Percentiles rank a stretch among this genome's conserved stretches.
Evolutionary conservation across 2,113 vertebrate species (phyloP).

Genomic region (Dasyprocta punctata): DNA sequence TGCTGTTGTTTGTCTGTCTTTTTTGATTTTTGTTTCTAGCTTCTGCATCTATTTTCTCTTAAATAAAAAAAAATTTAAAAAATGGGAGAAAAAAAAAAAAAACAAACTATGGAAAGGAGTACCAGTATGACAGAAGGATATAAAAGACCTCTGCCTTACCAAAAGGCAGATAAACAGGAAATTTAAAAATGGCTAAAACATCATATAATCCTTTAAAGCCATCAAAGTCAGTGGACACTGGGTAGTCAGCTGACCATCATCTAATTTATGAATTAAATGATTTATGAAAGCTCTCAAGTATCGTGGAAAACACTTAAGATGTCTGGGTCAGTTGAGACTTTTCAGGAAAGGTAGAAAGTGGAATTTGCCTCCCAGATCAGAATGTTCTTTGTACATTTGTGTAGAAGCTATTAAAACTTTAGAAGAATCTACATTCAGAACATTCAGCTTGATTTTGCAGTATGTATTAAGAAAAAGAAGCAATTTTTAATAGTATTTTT

Average conservation of each 20-base stretch:
- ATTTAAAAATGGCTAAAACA: not conserved
- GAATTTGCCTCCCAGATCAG: not conserved
- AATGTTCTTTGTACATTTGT: not conserved
- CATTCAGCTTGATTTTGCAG: not conserved
- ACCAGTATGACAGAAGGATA: not conserved
- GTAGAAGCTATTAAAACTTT: not conserved
- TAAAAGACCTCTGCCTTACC: not conserved
- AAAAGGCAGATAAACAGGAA: not conserved
- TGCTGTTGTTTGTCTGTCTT: too few relatives aligned
- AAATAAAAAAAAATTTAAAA: too few relatives aligned
- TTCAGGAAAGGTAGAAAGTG: not conserved
- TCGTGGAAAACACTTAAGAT: not conserved
- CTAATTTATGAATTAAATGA: not conserved
- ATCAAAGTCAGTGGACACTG: not conserved
- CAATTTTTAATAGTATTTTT: not conserved
- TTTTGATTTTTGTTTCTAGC: too few relatives aligned
- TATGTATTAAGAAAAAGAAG: not conserved
- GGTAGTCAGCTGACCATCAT: not conserved
- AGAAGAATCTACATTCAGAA: not conserved
- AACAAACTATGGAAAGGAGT: not conserved
- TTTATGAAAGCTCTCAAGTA: not conserved
- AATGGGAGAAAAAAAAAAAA: too few relatives aligned
- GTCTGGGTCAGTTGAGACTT: not conserved
- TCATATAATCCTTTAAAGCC: not conserved
- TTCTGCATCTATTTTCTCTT: too few relatives aligned